Conservation (phyloP, 2,113 vertebrate species). For the Forbesichthys agassizii region DNA sequence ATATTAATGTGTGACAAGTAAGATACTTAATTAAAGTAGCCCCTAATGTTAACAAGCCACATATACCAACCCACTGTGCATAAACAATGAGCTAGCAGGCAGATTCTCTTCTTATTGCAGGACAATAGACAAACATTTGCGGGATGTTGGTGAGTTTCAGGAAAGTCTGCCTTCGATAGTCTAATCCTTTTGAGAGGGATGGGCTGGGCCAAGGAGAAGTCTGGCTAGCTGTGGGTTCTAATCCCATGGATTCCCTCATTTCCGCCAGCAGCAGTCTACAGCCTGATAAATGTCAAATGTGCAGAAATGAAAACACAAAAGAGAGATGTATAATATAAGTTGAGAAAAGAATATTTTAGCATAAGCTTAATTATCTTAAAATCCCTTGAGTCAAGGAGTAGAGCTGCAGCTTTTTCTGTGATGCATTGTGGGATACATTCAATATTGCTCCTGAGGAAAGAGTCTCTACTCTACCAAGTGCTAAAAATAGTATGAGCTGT, state of each 20-base stretch:
- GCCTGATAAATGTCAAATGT: neutral
- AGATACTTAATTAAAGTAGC: too few relatives aligned
- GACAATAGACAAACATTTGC: constrained; percentile 29
- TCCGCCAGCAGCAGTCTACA: constrained; percentile 5
- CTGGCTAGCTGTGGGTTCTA: constrained; percentile 3
- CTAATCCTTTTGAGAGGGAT: constrained; percentile 44
- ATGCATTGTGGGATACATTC: constrained; percentile 23
- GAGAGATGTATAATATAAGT: neutral
- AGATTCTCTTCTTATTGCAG: constrained; percentile 37
- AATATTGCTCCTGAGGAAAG: constrained; percentile 25
- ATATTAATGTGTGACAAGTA: too few relatives aligned
- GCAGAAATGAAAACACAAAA: neutral
- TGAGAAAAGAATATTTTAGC: neutral
- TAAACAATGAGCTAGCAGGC: neutral
- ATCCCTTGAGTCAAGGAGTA: too few relatives aligned
- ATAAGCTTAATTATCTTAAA: too few relatives aligned
- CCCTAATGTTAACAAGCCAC: too few relatives aligned
- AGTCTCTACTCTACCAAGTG: constrained; percentile 2
- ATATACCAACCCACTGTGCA: too few relatives aligned
- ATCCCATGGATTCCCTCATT: constrained; percentile 7
- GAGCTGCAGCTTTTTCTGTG: constrained; percentile 15
- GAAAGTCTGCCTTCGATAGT: constrained; percentile 61
- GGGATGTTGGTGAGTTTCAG: constrained; percentile 54
- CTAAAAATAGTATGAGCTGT: constrained; percentile 52
- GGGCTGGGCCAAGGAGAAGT: constrained; percentile 40